A percentile compares a stretch with the other conserved stretches of the same genome.
Conservation (phyloP, 53 echinoderm and acorn worm species). For the Pentamera pediparva region DNA sequence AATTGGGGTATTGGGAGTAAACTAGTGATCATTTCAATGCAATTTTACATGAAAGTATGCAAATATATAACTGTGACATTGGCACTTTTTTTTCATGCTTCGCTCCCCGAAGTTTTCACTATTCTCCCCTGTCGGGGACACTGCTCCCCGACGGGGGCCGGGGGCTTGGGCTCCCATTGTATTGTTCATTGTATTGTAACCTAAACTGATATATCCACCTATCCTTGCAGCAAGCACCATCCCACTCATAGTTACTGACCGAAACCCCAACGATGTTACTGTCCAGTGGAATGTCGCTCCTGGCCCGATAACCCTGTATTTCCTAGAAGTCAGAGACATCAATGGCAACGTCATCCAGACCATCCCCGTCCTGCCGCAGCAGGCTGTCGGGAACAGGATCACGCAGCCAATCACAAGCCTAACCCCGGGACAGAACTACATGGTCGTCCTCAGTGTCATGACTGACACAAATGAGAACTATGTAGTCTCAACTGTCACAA, state of each 20-base stretch:
- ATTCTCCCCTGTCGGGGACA: neutral
- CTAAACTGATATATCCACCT: neutral
- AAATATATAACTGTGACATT: neutral
- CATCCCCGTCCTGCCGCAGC: slow-evolving; percentile 21
- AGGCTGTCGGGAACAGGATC: slow-evolving; percentile 29
- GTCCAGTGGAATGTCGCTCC: slow-evolving; percentile 31
- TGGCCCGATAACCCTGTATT: slow-evolving; percentile 9
- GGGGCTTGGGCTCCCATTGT: too few species aligned
- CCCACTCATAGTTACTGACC: neutral
- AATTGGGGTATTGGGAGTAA: too few species aligned
- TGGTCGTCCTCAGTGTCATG: slow-evolving; percentile 17
- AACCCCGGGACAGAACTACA: slow-evolving; percentile 24
- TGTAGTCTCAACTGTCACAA: slow-evolving; percentile 16
- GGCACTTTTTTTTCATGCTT: neutral
- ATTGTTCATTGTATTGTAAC: neutral
- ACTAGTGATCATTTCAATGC: neutral
- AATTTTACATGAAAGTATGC: neutral
- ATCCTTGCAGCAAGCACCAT: slow-evolving; percentile 24
- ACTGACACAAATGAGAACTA: slow-evolving; percentile 6
- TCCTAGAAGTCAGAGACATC: slow-evolving; percentile 14
- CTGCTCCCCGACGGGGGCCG: too few species aligned
- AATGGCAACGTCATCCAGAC: slow-evolving; percentile 28
- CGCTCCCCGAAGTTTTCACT: neutral
- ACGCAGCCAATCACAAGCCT: slow-evolving; percentile 31
- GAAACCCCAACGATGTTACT: slow-evolving; percentile 15